Base-by-base conservation (phyloP, 1,140 invertebrate genomes). In the Euwallacea fornicatus region DNA sequence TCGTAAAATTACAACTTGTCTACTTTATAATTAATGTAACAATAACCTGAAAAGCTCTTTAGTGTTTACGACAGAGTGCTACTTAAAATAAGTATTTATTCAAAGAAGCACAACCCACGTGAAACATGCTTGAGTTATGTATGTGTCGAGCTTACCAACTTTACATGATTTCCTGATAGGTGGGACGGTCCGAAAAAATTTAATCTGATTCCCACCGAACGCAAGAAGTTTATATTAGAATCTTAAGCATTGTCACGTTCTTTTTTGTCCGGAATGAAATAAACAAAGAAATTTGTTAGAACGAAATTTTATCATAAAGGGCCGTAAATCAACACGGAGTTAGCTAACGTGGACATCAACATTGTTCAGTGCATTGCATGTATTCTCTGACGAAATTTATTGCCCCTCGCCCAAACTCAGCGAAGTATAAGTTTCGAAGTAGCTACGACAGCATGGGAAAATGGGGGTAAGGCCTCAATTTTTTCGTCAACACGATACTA, bases 271-370 rank as follows among this genome's bases (percentile, higher is more conserved):
- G 4, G 21, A 33, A 2, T 33, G 21, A 33, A 33, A 33, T 33
- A 33, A 33, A 33, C 21, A 33, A 33, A 71, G 69, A 71, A 71
- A 71, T 62, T 71, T 71, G 43, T 66, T 66, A 65, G 59, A 71
- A 71, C 59, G 63, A 66, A 71, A 71, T 71, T 71, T 71, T 71
- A 71, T 71, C 55, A 71, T 61, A 50, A 42, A 59, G 33, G 63
- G 43, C 59, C 69, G 69, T 71, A 65, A 71, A 71, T 71, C 69
- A 71, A 58, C 63, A 42, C 62, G 62, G 46, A 71, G 61, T 62
- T 50, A n/a, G 54, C 62, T 66, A 71, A 65, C 62, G 50, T 66
- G 61, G 62, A 71, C 69, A 71, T 66, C 55, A 65, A 66, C 62
- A 66, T 66, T 65, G 62, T 71, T 65, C 69, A 41, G 41, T 66